These are phyloP conservation scores for Babyrousa celebensis DNA, from an alignment of 2,797 vertebrate species.

Conservation along the genomic window DNA sequence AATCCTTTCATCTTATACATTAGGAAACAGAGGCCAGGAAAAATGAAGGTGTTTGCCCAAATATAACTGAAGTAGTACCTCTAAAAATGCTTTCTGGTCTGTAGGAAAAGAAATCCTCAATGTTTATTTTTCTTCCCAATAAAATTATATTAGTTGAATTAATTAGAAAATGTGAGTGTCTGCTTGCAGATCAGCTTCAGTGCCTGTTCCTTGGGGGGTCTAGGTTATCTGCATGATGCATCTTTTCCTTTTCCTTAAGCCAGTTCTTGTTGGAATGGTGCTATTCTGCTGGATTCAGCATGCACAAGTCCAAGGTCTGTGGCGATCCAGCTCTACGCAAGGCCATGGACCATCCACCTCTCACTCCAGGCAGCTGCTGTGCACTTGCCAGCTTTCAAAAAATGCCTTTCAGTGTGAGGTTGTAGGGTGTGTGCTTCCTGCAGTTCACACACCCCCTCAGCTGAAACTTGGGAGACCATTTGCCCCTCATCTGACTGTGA, in stretches of 20 bases:
- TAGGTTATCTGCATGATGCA: neutral
- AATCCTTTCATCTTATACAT: constrained; percentile 36
- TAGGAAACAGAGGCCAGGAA: constrained; percentile 63
- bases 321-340: rapidly evolving
- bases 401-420: neutral
- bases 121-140: neutral
- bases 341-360: neutral
- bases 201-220: neutral
- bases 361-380: no score
- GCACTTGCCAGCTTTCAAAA: neutral
- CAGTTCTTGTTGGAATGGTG: neutral
- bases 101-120: neutral
- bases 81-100: constrained; percentile 47
- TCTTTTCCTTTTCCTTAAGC: neutral
- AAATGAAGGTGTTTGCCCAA: constrained; percentile 63
- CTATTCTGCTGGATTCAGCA: neutral
- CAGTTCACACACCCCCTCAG: neutral
- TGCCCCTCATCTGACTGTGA: neutral
- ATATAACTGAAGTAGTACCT: constrained; percentile 63
- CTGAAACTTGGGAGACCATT: neutral
- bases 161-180: neutral
- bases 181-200: neutral
- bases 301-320: rapidly evolving
- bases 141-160: neutral
- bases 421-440: neutral